Base-by-base conservation (phyloP, 2,888 invertebrate genomes). In the Aelia acuminata region DNA sequence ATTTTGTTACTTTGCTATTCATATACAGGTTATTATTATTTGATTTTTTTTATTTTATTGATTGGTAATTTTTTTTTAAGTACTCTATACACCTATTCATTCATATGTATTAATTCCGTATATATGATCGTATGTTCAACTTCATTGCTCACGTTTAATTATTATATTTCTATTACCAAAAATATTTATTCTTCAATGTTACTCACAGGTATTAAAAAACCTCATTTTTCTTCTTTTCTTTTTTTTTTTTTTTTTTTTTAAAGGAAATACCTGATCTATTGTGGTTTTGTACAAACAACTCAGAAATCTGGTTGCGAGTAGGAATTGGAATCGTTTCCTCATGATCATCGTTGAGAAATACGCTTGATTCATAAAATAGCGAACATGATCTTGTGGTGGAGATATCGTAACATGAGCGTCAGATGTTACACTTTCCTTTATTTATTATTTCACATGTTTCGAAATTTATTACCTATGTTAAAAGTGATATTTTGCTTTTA, bases 351-450 rank as follows among this genome's bases (percentile, higher is more conserved):
- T 80, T 80, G 80, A 8, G 80, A 80, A 80, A 80, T 43, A 43
- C 22, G n/a, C 43, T 39, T 80, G 80, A 80, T 80, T 80, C 80
- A 80, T 80, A 47, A 80, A n/a, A 39, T 80, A 80, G n/a, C 80
- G 43, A 80, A 5, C 80, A 47, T 80, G 80, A 80, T 80, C 43
- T 47, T 80, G 80, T 47, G 80, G 80, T 80, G 43, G 80, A 22
- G n/a, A 13, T 80, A 47, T 43, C 80, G 80, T n/a, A 80, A 80
- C 80, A 39, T n/a, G 43, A n/a, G 80, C 80, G 80, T 43, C 43
- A 47, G 43, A 80, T 80, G 63, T 70, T 70, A 70, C 63, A 70
- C 63, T 70, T 70, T 70, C 63, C 63, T 70, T 70, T 70, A 70
- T 70, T 26, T 70, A 70, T 35, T 70, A 70, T 70, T 70, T 31